Evolutionary conservation across 1,140 invertebrate species (phyloP), one percentile per base, ranked within the genome.

Genomic region (Linepithema humile): DNA sequence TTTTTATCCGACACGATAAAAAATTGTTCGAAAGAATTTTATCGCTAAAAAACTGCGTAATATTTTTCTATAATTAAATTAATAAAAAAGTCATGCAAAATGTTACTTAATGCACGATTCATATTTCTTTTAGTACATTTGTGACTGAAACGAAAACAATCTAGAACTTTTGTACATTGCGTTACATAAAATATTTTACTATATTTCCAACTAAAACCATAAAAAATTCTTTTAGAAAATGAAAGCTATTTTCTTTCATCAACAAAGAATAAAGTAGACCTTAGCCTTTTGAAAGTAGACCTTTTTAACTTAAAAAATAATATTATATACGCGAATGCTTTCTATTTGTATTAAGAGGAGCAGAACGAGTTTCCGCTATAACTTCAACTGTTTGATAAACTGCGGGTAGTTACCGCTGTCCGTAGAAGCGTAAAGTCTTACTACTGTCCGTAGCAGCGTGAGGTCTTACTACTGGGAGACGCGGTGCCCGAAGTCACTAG

Each of bases 381-480:
- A 80, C 2, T 69, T 70, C 23, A 40, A 40, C 48, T 4, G 35
- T 5, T 5, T 55, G 62, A 55, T n/a, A 40, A 70, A 70, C 23
- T 29, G 10, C 48, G 60, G 26, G 23, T 35, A 69, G 57, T 32
- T 67, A 29, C 32, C 55, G 23, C 43, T 75, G 55, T 26, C 32
- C 43, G 60, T 50, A 4, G 26, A 29, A 80, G 26, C 35, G 38
- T 23, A 9, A 17, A 17, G 40, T 48, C 40, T 45, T 45, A 64
- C 73, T 32, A 75, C 57, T 62, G 57, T 32, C 26, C 12, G 55
- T 23, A 1, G 40, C 1, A 75, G 20, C 32, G 40, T 40, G 9
- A 10, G 35, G n/a, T 32, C 17, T 69, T 55, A 70, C 75, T 80
- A 80, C 75, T 53, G 45, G 3, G 35, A 57, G 35, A 67, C n/a